Evolutionary conservation across 1,140 invertebrate genomes (phyloP).

Genomic region (Oppia nitens): DNA sequence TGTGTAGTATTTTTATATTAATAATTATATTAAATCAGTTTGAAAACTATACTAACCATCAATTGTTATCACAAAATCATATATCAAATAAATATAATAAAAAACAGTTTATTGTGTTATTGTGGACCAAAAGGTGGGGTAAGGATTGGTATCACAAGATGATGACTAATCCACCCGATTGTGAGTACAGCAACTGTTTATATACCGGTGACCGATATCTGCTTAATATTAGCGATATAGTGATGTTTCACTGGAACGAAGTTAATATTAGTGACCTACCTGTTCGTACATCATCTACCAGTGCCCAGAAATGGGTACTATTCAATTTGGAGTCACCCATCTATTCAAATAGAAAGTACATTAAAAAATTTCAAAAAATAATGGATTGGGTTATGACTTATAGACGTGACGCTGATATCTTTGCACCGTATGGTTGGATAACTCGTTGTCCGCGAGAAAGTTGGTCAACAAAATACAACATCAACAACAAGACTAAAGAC

Average conservation of each 20-base stretch:
- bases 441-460: neutral
- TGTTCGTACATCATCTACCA: neutral
- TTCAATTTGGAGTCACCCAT: constrained; percentile 22
- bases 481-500: constrained; percentile 20
- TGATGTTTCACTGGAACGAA: constrained; percentile 22
- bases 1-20: too few species aligned
- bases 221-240: constrained; percentile 12
- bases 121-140: neutral
- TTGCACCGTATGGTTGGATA: constrained; percentile 29
- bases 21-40: too few species aligned
- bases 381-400: constrained; percentile 47
- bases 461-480: constrained; percentile 16
- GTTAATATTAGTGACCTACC: constrained; percentile 25
- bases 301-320: constrained; percentile 21
- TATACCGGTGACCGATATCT: constrained; percentile 16
- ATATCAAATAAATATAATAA: too few species aligned
- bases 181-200: neutral
- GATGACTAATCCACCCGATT: neutral
- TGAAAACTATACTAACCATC: too few species aligned
- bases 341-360: constrained; percentile 16
- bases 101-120: too few species aligned
- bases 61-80: too few species aligned
- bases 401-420: constrained; percentile 36
- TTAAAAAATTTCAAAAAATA: constrained; percentile 6
- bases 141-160: neutral